Evolutionary conservation across 1,140 invertebrate genomes (phyloP), one percentile per base, ranked within the genome.

Genomic region (Agraylea sexmaculata): DNA sequence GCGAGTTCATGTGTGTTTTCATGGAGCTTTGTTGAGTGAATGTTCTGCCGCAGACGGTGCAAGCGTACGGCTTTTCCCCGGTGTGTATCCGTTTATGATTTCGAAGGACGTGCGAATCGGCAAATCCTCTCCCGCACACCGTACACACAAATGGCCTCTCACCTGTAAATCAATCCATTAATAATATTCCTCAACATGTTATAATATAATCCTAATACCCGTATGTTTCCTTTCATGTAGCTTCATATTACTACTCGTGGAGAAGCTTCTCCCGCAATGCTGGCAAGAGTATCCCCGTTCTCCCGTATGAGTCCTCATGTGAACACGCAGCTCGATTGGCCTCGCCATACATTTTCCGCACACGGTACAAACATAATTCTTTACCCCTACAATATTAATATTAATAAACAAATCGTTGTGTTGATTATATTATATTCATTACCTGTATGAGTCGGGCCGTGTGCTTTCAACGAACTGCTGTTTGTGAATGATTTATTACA

Each of bases 231-330:
- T 21, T 12, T 56, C 55, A 42, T 62, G 59, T 2, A 58, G 55
- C 19, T 56, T 57, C 59, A 62, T 60, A 36, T 62, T 62, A 27
- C 55, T 56, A 4, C 51, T 54, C 4, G 56, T 57, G 2, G 54
- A 50, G 28, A 56, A 60, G 19, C 55, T 52, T 41, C 56, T 59
- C 20, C 52, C 49, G 27, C 59, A 62, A 32, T 62, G 57, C 10
- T 56, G 56, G 37, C 59, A 62, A 13, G 51, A 51, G 42, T 62
- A 59, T 1, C 58, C 47, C 37, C 56, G 54, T 23, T 57, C 50
- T 5, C 59, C 59, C 2, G 59, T 60, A n/a, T 62, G 59, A 16
- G 55, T 59, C 18, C 57, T 55, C 55, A 59, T 58, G 36, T 62
- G 59, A 4, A 43, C 35, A 1, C 18, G 18, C 6, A 46, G 40